Conservation (phyloP, 2,113 vertebrate genomes). For the Urocynchramus pylzowi region DNA sequence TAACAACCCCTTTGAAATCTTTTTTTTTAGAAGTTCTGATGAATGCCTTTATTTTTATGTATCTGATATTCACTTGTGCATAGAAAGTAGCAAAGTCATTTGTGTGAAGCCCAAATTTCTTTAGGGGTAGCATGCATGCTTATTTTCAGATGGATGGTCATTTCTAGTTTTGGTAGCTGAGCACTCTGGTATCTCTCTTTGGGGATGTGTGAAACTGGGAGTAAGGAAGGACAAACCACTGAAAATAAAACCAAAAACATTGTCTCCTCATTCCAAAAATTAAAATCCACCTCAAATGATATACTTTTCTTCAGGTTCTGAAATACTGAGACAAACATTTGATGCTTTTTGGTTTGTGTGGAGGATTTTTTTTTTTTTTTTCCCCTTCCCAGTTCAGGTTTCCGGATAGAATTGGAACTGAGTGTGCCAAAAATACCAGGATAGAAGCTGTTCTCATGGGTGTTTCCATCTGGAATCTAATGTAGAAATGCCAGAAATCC, state of each 20-base stretch:
- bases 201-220: background rate
- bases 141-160: background rate
- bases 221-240: background rate
- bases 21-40: background rate
- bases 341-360: background rate
- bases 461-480: slow-evolving; percentile 70
- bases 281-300: background rate
- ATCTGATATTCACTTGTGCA: background rate
- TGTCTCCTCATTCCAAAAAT: background rate
- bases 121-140: background rate
- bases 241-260: background rate
- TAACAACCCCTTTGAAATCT: background rate
- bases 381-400: slow-evolving; percentile 40
- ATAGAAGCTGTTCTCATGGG: slow-evolving; percentile 69
- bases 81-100: background rate
- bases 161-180: background rate
- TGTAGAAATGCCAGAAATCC: slow-evolving; percentile 69
- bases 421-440: slow-evolving; percentile 65
- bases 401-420: slow-evolving; percentile 48
- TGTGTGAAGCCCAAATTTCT: background rate
- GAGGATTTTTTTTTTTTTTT: background rate
- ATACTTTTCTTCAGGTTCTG: background rate
- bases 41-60: background rate
- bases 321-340: background rate
- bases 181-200: background rate